These are phyloP conservation scores for Epsilonema sp. DNA, from an alignment of 2,888 invertebrate genomes.

Conservation along the genomic window DNA sequence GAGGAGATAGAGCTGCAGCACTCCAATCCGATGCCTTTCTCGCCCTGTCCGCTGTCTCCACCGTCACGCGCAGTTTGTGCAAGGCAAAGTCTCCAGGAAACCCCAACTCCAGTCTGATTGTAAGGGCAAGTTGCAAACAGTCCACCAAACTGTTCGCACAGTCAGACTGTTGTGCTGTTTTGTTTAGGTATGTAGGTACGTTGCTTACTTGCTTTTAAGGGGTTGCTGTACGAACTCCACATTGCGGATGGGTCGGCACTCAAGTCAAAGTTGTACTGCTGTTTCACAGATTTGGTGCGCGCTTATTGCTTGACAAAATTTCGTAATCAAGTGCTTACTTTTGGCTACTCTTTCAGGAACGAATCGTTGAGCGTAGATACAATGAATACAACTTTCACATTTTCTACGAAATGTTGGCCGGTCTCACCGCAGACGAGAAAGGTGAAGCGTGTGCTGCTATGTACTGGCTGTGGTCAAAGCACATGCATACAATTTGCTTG, in stretches of 20 bases:
- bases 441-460: too few species aligned
- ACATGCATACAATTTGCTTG: too few species aligned
- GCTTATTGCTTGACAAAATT: too few species aligned
- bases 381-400: conserved; percentile 93
- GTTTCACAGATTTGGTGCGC: conserved; percentile 51
- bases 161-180: not conserved
- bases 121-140: too few species aligned
- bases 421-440: conserved; percentile 62
- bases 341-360: too few species aligned
- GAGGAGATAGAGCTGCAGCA: conserved; percentile 10
- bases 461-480: too few species aligned
- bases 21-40: not conserved
- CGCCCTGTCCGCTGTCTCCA: not conserved
- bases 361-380: too few species aligned
- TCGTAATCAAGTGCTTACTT: too few species aligned
- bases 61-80: not conserved
- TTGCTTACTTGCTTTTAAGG: conserved; percentile 39
- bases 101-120: not conserved
- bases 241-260: conserved; percentile 82
- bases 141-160: too few species aligned
- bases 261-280: conserved; percentile 84
- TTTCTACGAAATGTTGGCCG: conserved; percentile 83
- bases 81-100: not conserved
- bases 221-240: conserved; percentile 85
- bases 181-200: not conserved